phyloP scores from a whole-genome alignment of 2,888 invertebrate species.

The Oscheius sp. region DNA sequence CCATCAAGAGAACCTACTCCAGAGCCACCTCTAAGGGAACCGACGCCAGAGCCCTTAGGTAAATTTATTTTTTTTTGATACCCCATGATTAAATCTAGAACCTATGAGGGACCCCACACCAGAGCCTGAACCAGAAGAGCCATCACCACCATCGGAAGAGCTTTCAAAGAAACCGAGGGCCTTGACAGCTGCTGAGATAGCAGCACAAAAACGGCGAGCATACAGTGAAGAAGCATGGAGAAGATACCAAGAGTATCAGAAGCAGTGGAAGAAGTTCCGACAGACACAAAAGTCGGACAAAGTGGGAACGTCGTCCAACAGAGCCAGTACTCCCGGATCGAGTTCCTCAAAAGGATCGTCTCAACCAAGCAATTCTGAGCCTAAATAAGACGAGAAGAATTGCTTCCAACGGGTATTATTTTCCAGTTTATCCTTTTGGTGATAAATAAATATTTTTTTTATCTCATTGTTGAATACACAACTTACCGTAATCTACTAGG shows the following conservation, averaged over 20 bases:
- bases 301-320: slow-evolving; percentile 10
- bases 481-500: too few species aligned
- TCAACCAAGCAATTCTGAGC: slow-evolving; percentile 29
- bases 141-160: slow-evolving; percentile 3
- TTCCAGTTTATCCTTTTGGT: slow-evolving; percentile 4
- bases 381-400: background rate
- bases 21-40: slow-evolving; percentile 32
- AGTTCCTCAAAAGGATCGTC: slow-evolving; percentile 25
- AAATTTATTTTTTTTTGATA: too few species aligned
- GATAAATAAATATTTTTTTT: background rate
- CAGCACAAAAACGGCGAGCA: slow-evolving; percentile 61
- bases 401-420: background rate
- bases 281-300: slow-evolving; percentile 51
- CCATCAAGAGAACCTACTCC: slow-evolving; percentile 31
- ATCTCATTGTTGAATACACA: too few species aligned
- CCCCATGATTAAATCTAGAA: too few species aligned
- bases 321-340: slow-evolving; percentile 24
- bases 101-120: slow-evolving; percentile 46
- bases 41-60: slow-evolving; percentile 37
- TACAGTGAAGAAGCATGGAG: slow-evolving; percentile 69
- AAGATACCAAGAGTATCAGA: slow-evolving; percentile 68
- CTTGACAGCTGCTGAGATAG: slow-evolving; percentile 60
- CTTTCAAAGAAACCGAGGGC: slow-evolving; percentile 36
- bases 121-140: slow-evolving; percentile 42
- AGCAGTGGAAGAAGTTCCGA: slow-evolving; percentile 64